A percentile compares a stretch with the other conserved stretches of the same genome.
These are phyloP conservation scores for Dorcus parallelipipedus DNA, from an alignment of 2,888 invertebrate species.

Conservation along the genomic window DNA sequence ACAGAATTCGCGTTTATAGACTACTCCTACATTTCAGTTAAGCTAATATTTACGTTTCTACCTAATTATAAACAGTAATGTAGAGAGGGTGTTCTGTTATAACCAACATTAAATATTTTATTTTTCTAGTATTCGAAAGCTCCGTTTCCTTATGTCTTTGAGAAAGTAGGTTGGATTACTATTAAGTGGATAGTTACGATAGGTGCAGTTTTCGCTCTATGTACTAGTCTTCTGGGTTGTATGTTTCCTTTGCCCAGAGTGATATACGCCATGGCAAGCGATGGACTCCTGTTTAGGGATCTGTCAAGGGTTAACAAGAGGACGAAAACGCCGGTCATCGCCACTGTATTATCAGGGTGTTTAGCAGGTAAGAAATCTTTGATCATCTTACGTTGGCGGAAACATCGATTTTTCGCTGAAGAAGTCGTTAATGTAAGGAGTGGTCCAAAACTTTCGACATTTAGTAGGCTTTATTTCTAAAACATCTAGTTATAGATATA, in stretches of 20 bases:
- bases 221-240: conserved; percentile 81
- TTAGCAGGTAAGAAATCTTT: conserved; percentile 57
- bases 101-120: not conserved
- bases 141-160: conserved; percentile 84
- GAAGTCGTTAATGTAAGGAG: too few relatives aligned
- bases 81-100: not conserved
- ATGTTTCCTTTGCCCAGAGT: conserved; percentile 87
- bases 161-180: conserved; percentile 68
- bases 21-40: too few relatives aligned
- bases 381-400: too few relatives aligned
- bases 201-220: conserved; percentile 89
- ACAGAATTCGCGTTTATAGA: too few relatives aligned
- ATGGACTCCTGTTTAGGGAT: conserved; percentile 77
- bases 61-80: too few relatives aligned
- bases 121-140: conserved; percentile 69
- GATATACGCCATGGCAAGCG: conserved; percentile 86
- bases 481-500: too few relatives aligned
- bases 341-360: conserved; percentile 73
- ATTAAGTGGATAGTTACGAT: conserved; percentile 88
- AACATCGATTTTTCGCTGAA: too few relatives aligned
- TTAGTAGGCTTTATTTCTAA: too few relatives aligned
- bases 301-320: conserved; percentile 66
- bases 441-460: too few relatives aligned
- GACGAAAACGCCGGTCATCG: conserved; percentile 77
- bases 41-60: too few relatives aligned